Evolutionary conservation across 1,140 invertebrate species (phyloP).

Genomic region (Vanessa atalanta): DNA sequence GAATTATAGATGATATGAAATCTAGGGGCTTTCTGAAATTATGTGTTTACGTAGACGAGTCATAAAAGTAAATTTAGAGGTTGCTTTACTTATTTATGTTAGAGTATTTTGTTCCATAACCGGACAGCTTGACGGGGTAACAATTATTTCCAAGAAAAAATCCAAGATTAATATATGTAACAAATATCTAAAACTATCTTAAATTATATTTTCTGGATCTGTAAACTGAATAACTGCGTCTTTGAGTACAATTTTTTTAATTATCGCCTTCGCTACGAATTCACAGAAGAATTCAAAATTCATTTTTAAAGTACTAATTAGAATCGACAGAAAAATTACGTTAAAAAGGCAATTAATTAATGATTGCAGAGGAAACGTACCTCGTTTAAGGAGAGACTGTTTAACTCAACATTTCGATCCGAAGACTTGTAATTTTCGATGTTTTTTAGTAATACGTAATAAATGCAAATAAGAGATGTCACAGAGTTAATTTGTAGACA

Average conservation of each 20-base stretch:
- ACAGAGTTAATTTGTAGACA: too few species aligned
- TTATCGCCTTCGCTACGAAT: not conserved
- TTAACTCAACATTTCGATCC: not conserved
- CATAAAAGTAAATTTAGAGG: too few species aligned
- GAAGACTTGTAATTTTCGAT: not conserved
- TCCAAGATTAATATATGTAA: too few species aligned
- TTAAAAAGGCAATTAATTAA: not conserved
- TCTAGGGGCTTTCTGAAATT: too few species aligned
- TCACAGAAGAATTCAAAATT: not conserved
- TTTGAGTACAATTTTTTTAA: not conserved
- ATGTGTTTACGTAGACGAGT: too few species aligned
- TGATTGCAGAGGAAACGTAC: not conserved
- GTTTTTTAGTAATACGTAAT: not conserved
- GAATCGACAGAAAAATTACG: not conserved
- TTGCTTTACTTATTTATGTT: too few species aligned
- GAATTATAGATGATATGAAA: too few species aligned
- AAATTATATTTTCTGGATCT: not conserved
- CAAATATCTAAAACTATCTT: too few species aligned
- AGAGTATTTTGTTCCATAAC: too few species aligned
- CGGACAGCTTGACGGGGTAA: too few species aligned
- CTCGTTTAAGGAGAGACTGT: slow-evolving; percentile 1
- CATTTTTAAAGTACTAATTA: slow-evolving; percentile 6
- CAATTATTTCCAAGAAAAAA: too few species aligned
- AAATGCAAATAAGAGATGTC: not conserved
- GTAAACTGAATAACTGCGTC: not conserved